phyloP scores from a whole-genome alignment of 2,888 invertebrate species.

The Acanthosoma haemorrhoidale region DNA sequence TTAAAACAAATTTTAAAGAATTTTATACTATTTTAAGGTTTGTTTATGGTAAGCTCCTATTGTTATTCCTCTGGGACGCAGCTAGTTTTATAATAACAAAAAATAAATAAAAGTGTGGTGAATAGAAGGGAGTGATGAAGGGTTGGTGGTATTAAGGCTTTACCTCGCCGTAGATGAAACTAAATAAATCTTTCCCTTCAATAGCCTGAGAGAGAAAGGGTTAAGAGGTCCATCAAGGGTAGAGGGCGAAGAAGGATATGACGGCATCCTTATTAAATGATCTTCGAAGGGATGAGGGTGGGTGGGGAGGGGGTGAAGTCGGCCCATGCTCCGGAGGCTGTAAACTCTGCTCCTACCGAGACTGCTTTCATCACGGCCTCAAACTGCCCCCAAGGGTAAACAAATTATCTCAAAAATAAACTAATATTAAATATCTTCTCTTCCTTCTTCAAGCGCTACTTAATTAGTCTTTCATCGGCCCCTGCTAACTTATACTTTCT shows the following conservation, averaged over 20 bases:
- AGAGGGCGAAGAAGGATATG: neutral
- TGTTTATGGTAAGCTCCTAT: too few relatives aligned
- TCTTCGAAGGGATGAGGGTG: neutral
- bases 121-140: neutral
- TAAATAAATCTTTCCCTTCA: slow-evolving; percentile 11
- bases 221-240: slow-evolving; percentile 5
- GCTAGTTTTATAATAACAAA: neutral
- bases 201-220: neutral
- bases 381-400: too few relatives aligned
- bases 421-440: neutral
- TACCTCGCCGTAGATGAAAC: slow-evolving; percentile 2
- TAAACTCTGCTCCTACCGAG: neutral
- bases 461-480: neutral
- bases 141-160: neutral
- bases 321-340: too few relatives aligned
- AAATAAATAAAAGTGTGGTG: neutral
- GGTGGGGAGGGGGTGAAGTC: neutral
- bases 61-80: neutral
- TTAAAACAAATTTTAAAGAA: neutral
- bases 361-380: neutral
- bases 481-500: too few relatives aligned
- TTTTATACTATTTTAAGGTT: neutral
- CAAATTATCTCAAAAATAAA: neutral
- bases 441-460: neutral
- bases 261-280: slow-evolving; percentile 2